Evolutionary conservation across 2,113 vertebrate genomes (phyloP).

Genomic region (Carettochelys insculpta): DNA sequence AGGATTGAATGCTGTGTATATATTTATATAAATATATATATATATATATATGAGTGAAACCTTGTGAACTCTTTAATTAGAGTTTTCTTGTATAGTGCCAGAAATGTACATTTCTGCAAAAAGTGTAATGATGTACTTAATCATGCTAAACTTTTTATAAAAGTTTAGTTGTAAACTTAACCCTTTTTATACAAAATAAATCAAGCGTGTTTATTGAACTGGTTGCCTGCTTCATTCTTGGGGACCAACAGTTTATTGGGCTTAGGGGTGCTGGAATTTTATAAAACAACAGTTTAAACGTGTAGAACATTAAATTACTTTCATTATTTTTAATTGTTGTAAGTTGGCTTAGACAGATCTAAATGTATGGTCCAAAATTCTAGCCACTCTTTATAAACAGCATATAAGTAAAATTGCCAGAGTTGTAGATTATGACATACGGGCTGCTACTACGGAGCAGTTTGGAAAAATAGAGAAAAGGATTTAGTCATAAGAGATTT

Average conservation of each 20-base stretch:
- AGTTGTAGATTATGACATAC: slow-evolving; percentile 1
- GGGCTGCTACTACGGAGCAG: background rate
- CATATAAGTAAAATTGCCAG: slow-evolving; percentile 6
- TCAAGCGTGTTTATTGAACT: slow-evolving; percentile 91
- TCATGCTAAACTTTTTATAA: slow-evolving; percentile 99
- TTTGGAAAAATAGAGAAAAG: slow-evolving; percentile 10
- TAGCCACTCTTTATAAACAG: background rate
- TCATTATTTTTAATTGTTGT: slow-evolving; percentile 37
- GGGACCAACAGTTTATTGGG: slow-evolving; percentile 69
- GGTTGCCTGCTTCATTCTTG: slow-evolving; percentile 79
- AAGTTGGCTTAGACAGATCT: slow-evolving; percentile 55
- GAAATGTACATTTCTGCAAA: slow-evolving; percentile 92
- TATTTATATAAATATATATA: slow-evolving; percentile 88
- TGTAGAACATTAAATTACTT: slow-evolving; percentile 73
- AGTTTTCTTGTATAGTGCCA: slow-evolving; percentile 98
- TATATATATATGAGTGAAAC: slow-evolving; percentile 82
- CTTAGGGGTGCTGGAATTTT: slow-evolving; percentile 55
- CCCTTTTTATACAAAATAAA: slow-evolving; percentile 98
- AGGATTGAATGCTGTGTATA: slow-evolving; percentile 91
- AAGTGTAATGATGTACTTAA: slow-evolving; percentile 98
- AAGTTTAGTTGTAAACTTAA: slow-evolving; percentile 99
- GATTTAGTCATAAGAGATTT: slow-evolving; percentile 12
- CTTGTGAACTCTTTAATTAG: slow-evolving; percentile 91
- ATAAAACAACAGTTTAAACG: slow-evolving; percentile 60
- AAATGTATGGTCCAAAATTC: background rate